Evolutionary conservation across 2,888 invertebrate species (phyloP), one percentile per base, ranked within the genome.

Genomic region (Cyclophora punctaria): DNA sequence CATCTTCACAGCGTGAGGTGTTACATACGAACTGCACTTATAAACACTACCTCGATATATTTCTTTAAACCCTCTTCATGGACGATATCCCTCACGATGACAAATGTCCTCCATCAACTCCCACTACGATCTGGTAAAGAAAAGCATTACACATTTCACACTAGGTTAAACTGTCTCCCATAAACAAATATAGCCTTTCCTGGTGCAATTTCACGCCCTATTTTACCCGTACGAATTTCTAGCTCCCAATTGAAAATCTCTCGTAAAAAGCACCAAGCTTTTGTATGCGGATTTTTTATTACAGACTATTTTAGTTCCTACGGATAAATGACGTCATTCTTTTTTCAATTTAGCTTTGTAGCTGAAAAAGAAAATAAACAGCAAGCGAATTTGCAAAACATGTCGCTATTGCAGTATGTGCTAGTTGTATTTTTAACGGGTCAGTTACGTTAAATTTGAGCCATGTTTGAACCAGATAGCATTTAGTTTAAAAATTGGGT

Each of bases 181-280:
- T 78, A 84, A 86, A 86, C 85, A 87, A 86, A 85, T 83, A 77
- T 75, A 66, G 70, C 70, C 80, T 78, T 84, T 80, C 73, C 64
- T 67, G 67, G 71, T 73, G 75, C 81, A 82, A 84, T 87, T 87
- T 84, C 80, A 83, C 82, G 86, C 80, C 77, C 78, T 83, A 87
- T 85, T 87, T 85, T 82, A 82, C 72, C 69, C 67, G 71, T 74
- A 76, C 73, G 79, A 80, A 79, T 83, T 80, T 72, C 74, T 74
- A 71, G 67, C 63, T 60, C 75, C 69, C 77, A 79, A 79, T 80
- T 78, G 79, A 80, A 82, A 80, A 77, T 75, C 71, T 78, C 66
- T 70, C 72, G 75, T 72, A 73, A 75, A 71, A 67, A 64, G 68
- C 69, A 66, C 63, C 63, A 66, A 65, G 69, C 75, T 73, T 75